Evolutionary conservation across 2,888 invertebrate species (phyloP).

Genomic region (Theretra japonica): DNA sequence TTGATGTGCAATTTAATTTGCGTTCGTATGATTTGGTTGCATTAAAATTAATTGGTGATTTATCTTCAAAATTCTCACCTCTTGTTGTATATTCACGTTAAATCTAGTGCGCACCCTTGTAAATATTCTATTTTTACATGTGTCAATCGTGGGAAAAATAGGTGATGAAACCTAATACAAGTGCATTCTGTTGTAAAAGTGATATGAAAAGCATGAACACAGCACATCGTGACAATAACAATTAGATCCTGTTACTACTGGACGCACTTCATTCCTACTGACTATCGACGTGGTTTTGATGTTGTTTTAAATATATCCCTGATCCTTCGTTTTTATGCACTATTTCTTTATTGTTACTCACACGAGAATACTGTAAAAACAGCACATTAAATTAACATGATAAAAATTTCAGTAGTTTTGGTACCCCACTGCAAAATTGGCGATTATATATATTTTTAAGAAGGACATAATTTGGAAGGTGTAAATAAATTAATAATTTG

Average conservation of each 20-base stretch:
- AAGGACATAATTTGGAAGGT: no score
- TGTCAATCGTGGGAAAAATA: conserved; percentile 16
- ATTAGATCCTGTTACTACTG: conserved; percentile 15
- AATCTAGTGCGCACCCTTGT: no score
- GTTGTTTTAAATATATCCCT: neutral
- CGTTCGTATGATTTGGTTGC: no score
- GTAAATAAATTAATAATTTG: no score
- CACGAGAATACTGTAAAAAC: neutral
- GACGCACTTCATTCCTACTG: neutral
- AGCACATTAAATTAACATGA: no score
- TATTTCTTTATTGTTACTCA: neutral
- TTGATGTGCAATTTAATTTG: no score
- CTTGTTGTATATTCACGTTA: neutral
- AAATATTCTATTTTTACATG: no score
- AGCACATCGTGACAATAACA: conserved; percentile 2
- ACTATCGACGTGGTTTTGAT: neutral
- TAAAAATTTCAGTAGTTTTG: no score
- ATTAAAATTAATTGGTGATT: no score
- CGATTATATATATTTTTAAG: no score
- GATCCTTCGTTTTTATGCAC: neutral
- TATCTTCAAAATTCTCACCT: neutral
- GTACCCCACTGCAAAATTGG: no score
- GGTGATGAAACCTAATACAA: neutral
- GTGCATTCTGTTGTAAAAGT: neutral
- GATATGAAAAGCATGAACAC: conserved; percentile 7